phyloP scores from a whole-genome alignment of 1,140 invertebrate genomes.

The Pseudomyrmex flavicornis region DNA sequence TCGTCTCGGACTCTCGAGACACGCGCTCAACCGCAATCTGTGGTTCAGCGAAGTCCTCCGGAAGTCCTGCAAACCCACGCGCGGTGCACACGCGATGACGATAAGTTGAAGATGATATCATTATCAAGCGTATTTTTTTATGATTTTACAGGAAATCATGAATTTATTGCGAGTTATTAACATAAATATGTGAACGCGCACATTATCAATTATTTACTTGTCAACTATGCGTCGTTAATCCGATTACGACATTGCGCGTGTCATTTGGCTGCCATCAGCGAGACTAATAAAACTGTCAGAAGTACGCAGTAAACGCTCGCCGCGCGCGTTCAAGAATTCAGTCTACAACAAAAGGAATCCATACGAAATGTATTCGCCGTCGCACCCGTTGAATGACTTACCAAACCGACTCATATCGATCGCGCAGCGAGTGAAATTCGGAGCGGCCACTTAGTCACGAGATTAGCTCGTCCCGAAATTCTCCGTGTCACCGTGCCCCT shows the following conservation, averaged over 20 bases:
- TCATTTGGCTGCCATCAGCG: background rate
- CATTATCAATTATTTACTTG: too few relatives aligned
- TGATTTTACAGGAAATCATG: too few relatives aligned
- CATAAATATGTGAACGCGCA: too few relatives aligned
- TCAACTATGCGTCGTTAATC: too few relatives aligned
- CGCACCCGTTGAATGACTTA: background rate
- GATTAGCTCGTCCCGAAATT: conserved; percentile 69
- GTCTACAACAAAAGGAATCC: background rate
- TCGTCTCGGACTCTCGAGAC: conserved; percentile 63
- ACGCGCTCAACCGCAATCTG: conserved; percentile 58
- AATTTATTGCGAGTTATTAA: too few relatives aligned
- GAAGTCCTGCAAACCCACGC: conserved; percentile 49
- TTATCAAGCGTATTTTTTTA: conserved; percentile 32
- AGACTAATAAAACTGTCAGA: background rate
- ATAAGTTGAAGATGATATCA: conserved; percentile 75
- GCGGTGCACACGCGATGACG: conserved; percentile 7
- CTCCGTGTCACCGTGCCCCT: conserved; percentile 62
- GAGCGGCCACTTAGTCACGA: conserved; percentile 66
- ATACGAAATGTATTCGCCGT: conserved; percentile 10
- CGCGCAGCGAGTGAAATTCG: conserved; percentile 55
- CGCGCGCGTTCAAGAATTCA: background rate
- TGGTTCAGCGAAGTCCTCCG: conserved; percentile 25
- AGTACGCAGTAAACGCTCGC: background rate
- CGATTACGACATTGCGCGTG: background rate
- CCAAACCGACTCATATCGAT: conserved; percentile 51